A percentile compares a stretch with the other conserved stretches of the same genome.
Conservation (phyloP, 2,888 invertebrate genomes). For the Nesidiocoris tenuis region DNA sequence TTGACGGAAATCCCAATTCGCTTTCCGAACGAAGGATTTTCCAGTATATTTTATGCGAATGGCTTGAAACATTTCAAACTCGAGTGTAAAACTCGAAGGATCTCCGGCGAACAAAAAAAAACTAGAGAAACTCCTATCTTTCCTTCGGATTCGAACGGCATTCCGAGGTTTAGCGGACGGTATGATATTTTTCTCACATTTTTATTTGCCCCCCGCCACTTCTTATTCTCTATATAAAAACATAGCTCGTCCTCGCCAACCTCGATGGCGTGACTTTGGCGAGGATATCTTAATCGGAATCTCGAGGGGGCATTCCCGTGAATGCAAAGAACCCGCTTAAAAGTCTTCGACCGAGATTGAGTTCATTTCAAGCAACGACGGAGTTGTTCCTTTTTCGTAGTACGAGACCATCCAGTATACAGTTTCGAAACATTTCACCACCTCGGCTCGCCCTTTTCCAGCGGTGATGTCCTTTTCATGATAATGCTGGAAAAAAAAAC, state of each 20-base stretch:
- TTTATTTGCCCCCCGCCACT: neutral
- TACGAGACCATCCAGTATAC: neutral
- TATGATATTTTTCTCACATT: too few species aligned
- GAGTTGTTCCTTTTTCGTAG: neutral
- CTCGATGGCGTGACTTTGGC: neutral
- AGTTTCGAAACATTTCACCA: neutral
- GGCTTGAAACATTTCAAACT: too few species aligned
- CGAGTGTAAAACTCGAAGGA: too few species aligned
- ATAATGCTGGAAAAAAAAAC: too few species aligned
- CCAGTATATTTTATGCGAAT: too few species aligned
- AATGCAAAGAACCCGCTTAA: neutral
- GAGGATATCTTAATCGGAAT: neutral
- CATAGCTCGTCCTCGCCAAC: neutral
- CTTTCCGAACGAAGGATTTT: too few species aligned
- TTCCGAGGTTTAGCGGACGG: too few species aligned
- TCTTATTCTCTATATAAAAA: neutral
- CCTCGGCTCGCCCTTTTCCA: neutral
- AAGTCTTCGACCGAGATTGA: neutral
- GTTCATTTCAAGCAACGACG: neutral
- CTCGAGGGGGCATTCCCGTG: neutral
- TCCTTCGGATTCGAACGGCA: too few species aligned
- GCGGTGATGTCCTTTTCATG: neutral
- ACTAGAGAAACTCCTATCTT: too few species aligned
- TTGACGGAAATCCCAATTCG: too few species aligned
- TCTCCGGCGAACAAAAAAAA: too few species aligned